These are phyloP conservation scores for Crepidodera aurea DNA, from an alignment of 2,888 invertebrate species.

Conservation along the genomic window DNA sequence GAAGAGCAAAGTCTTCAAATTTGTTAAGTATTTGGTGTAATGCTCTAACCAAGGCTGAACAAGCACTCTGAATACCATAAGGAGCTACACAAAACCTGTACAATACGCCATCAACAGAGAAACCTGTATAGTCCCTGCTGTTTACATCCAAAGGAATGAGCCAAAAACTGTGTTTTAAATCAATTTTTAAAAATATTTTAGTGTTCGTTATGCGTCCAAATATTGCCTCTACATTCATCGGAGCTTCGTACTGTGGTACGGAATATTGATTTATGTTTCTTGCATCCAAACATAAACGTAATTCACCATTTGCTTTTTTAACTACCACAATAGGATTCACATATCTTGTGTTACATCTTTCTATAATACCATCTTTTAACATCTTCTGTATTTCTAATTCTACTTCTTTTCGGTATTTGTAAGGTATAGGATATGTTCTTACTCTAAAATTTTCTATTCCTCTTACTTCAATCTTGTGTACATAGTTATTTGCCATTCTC, in stretches of 20 bases:
- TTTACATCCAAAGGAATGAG: not conserved
- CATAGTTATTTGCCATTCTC: not conserved
- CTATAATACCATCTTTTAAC: not conserved
- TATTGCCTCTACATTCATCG: not conserved
- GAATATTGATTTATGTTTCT: not conserved
- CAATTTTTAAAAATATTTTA: not conserved
- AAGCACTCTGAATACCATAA: constrained; percentile 47
- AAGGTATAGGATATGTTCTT: constrained; percentile 2
- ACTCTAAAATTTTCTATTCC: not conserved
- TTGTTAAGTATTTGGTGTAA: not conserved
- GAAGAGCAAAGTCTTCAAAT: not conserved
- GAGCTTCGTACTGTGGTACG: constrained; percentile 9
- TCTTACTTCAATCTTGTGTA: not conserved
- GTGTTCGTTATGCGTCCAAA: not conserved
- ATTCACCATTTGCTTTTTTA: not conserved
- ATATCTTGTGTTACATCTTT: not conserved
- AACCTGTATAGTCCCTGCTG: constrained; percentile 39
- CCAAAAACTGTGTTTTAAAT: constrained; percentile 18
- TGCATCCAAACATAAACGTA: constrained; percentile 4
- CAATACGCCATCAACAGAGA: constrained; percentile 35
- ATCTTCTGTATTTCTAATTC: not conserved
- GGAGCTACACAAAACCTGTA: constrained; percentile 45
- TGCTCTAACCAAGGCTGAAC: constrained; percentile 19
- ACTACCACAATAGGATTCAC: constrained; percentile 2
- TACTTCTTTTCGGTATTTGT: not conserved